A percentile compares a stretch with the other conserved stretches of the same genome.
These are phyloP conservation scores for Odobenus rosmarus DNA, from an alignment of 2,113 vertebrate species.

Conservation along the genomic window DNA sequence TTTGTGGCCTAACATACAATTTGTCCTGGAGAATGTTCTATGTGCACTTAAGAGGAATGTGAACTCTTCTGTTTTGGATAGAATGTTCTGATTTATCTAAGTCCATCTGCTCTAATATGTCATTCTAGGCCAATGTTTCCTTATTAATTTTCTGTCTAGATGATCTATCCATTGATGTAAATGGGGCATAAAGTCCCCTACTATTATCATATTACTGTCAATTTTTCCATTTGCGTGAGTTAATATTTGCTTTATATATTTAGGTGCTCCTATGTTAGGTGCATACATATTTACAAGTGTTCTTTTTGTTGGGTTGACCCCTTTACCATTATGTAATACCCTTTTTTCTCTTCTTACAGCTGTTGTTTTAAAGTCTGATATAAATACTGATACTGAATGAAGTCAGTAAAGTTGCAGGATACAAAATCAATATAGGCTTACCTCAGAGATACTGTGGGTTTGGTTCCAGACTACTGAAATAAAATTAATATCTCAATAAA, in stretches of 20 bases:
- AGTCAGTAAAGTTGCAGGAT: background rate
- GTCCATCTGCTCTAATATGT: background rate
- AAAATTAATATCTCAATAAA: background rate
- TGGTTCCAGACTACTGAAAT: background rate
- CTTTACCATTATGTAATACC: background rate
- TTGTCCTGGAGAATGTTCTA: background rate
- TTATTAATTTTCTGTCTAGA: background rate
- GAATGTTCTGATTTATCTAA: background rate
- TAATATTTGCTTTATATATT: background rate
- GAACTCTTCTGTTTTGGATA: background rate
- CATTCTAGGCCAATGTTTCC: background rate
- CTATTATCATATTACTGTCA: background rate
- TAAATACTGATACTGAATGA: background rate
- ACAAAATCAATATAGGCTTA: background rate
- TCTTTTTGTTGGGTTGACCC: background rate
- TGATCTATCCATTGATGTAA: background rate
- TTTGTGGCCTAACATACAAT: background rate
- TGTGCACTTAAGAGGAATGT: background rate
- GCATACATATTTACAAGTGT: background rate
- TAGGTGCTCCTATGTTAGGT: background rate
- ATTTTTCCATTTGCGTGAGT: background rate
- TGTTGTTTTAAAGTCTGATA: background rate
- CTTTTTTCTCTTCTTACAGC: background rate
- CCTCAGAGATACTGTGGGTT: background rate
- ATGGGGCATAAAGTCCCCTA: background rate